These are phyloP conservation scores for Dryomyza anilis DNA, from an alignment of 2,888 invertebrate species.

Conservation along the genomic window DNA sequence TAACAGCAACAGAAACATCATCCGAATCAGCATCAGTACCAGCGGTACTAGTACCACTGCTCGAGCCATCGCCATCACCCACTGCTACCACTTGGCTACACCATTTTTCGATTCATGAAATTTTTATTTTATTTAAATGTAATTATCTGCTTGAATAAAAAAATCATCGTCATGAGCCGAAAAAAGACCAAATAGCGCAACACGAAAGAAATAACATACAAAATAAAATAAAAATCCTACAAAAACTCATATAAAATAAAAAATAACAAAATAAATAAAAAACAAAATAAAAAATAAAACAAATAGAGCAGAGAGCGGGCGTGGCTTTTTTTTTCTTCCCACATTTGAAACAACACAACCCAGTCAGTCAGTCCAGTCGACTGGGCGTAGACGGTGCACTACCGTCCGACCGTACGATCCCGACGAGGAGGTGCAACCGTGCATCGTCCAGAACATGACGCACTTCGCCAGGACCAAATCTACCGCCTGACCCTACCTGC, in stretches of 20 bases:
- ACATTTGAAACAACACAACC: too few species aligned
- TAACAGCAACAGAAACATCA: too few species aligned
- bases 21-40: too few species aligned
- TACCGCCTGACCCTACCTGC: too few species aligned
- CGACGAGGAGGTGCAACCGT: constrained; percentile 34
- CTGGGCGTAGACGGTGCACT: too few species aligned
- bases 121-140: constrained; percentile 62
- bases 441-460: constrained; percentile 11
- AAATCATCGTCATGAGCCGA: constrained; percentile 52
- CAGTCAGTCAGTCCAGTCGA: too few species aligned
- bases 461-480: not conserved
- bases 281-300: constrained; percentile 26
- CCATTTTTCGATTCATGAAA: constrained; percentile 47
- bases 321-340: constrained; percentile 59
- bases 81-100: constrained; percentile 30
- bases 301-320: constrained; percentile 44
- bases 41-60: constrained; percentile 28
- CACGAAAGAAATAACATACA: constrained; percentile 22
- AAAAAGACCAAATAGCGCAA: constrained; percentile 27
- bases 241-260: constrained; percentile 24
- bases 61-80: constrained; percentile 19
- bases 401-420: too few species aligned
- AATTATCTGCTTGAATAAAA: constrained; percentile 59
- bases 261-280: constrained; percentile 33
- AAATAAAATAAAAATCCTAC: constrained; percentile 24